Evolutionary conservation across 1,140 invertebrate species (phyloP).

Genomic region (Acromyrmex echinatior): DNA sequence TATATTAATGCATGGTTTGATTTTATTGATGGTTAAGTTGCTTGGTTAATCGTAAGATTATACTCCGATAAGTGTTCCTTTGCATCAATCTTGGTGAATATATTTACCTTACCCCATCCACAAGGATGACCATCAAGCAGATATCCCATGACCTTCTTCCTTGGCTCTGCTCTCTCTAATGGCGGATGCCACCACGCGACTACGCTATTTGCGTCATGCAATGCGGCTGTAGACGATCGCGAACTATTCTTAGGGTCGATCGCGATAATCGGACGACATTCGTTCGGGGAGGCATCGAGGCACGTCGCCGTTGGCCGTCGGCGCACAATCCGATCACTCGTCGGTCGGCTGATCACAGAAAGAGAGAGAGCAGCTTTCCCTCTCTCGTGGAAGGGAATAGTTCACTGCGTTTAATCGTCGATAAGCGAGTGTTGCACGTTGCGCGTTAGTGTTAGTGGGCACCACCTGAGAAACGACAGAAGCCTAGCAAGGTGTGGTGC

Average conservation of each 20-base stretch:
- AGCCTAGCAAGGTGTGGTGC: conserved; percentile 77
- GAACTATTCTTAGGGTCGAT: conserved; percentile 65
- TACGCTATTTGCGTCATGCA: conserved; percentile 67
- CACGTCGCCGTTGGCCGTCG: conserved; percentile 46
- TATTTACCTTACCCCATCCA: not conserved
- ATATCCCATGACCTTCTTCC: conserved; percentile 69
- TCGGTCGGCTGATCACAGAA: conserved; percentile 77
- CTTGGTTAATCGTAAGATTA: not conserved
- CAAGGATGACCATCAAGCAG: conserved; percentile 13
- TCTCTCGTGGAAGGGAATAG: conserved; percentile 62
- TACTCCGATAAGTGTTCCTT: not conserved
- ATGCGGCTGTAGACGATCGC: conserved; percentile 60
- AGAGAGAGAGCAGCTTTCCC: conserved; percentile 64
- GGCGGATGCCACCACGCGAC: conserved; percentile 1
- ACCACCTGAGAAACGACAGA: conserved; percentile 73
- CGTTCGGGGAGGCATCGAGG: conserved; percentile 3
- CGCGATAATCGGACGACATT: conserved; percentile 36
- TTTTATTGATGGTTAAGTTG: not conserved
- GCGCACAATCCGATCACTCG: conserved; percentile 74
- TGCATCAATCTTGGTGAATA: conserved; percentile 55
- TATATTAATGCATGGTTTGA: not conserved
- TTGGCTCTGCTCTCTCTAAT: conserved; percentile 24
- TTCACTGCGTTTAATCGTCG: conserved; percentile 59
- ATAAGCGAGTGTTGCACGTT: conserved; percentile 14
- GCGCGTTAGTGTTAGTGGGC: conserved; percentile 70